Evolutionary conservation across 2,113 vertebrate genomes (phyloP).

Genomic region (Heterochromis multidens): DNA sequence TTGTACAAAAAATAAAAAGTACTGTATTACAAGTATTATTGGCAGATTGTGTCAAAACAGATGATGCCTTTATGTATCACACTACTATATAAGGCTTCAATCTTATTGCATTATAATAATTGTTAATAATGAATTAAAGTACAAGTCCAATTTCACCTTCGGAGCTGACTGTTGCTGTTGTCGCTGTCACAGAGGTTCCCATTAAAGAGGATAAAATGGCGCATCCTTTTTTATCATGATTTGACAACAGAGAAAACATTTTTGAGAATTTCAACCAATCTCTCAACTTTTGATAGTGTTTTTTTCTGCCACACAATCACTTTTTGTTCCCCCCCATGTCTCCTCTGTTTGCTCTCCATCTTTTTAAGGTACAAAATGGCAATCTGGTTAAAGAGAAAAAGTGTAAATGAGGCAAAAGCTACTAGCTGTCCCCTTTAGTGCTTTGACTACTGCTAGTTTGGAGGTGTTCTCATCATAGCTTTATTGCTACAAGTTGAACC

Average conservation of each 20-base stretch:
- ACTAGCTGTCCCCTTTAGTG: neutral
- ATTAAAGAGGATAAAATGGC: neutral
- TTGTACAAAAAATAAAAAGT: neutral
- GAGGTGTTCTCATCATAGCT: neutral
- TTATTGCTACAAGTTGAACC: neutral
- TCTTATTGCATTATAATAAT: neutral
- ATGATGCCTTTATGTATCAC: neutral
- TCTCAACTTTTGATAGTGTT: slow-evolving; percentile 22
- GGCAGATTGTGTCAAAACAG: neutral
- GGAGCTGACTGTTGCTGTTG: neutral
- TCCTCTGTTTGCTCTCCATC: neutral
- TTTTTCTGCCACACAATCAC: neutral
- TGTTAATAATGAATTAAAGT: neutral
- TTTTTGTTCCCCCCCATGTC: slow-evolving; percentile 12
- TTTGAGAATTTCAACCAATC: slow-evolving; percentile 15
- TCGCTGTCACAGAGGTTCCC: neutral
- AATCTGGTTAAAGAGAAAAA: neutral
- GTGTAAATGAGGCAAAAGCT: neutral
- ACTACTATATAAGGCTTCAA: neutral
- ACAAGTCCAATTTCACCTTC: neutral
- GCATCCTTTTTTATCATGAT: neutral
- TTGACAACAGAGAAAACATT: neutral
- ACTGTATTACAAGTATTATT: neutral
- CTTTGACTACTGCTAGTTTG: neutral
- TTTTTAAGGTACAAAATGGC: neutral